A percentile compares a stretch with the other conserved stretches of the same genome.
These are phyloP conservation scores for Stictocephala bisonia DNA, from an alignment of 2,888 invertebrate species.

Conservation along the genomic window DNA sequence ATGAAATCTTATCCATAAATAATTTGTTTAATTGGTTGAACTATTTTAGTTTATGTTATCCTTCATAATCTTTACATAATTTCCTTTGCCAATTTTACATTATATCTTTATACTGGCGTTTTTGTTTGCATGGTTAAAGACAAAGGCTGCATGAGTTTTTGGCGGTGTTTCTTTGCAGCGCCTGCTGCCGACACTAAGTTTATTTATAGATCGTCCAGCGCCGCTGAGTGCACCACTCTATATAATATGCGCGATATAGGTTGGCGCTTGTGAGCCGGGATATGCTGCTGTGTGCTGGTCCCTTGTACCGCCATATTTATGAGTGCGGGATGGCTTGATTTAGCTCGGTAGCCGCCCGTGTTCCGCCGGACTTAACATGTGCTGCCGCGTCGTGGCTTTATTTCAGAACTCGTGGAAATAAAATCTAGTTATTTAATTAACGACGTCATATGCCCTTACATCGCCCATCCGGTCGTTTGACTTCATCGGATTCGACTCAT, in stretches of 20 bases:
- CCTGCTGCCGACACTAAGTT: constrained; percentile 30
- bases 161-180: constrained; percentile 20
- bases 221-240: constrained; percentile 26
- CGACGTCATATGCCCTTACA: too few relatives aligned
- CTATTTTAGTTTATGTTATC: too few relatives aligned
- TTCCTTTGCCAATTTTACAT: too few relatives aligned
- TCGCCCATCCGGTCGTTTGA: too few relatives aligned
- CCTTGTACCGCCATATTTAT: constrained; percentile 27
- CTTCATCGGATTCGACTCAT: too few relatives aligned
- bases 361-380: constrained; percentile 5
- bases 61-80: too few relatives aligned
- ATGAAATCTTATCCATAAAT: too few relatives aligned
- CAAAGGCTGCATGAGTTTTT: constrained; percentile 3
- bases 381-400: constrained; percentile 8
- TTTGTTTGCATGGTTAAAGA: constrained; percentile 16
- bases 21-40: too few relatives aligned
- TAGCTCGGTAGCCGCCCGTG: constrained; percentile 39
- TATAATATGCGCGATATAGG: constrained; percentile 40
- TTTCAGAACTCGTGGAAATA: constrained; percentile 21
- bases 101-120: too few relatives aligned
- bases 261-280: constrained; percentile 22
- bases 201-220: constrained; percentile 24
- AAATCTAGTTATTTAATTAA: background rate
- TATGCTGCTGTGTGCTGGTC: too few relatives aligned
- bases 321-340: constrained; percentile 21